phyloP scores from a whole-genome alignment of 2,888 invertebrate species.

The Pteria penguin region DNA sequence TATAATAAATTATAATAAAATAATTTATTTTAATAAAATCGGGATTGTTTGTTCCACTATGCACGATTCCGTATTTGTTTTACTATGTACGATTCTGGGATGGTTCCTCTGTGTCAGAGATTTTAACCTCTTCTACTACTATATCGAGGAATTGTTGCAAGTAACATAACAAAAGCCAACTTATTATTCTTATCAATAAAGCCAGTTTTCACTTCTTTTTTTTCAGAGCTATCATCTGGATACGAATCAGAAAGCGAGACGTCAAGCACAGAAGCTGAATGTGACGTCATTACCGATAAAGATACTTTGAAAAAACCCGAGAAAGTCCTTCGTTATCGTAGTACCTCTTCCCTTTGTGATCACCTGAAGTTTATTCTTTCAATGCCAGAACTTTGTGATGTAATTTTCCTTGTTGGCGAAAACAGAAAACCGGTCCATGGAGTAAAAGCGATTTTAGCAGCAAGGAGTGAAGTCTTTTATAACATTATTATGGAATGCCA shows the following conservation, averaged over 20 bases:
- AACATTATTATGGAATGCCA: slow-evolving; percentile 13
- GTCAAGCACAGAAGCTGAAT: not conserved
- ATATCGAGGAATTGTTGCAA: too few relatives aligned
- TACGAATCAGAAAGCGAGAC: slow-evolving; percentile 15
- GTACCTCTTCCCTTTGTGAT: slow-evolving; percentile 6
- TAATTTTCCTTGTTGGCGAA: slow-evolving; percentile 23
- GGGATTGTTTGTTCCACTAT: too few relatives aligned
- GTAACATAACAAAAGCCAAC: too few relatives aligned
- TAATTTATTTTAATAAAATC: too few relatives aligned
- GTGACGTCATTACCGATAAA: not conserved
- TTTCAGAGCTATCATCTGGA: slow-evolving; percentile 14
- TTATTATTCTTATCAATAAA: not conserved
- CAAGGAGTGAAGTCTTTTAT: slow-evolving; percentile 6
- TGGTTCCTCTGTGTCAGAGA: too few relatives aligned
- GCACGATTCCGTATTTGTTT: too few relatives aligned
- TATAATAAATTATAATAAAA: too few relatives aligned
- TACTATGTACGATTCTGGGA: too few relatives aligned
- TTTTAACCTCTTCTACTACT: too few relatives aligned
- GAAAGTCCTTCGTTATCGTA: slow-evolving; percentile 9
- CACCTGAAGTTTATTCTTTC: slow-evolving; percentile 20
- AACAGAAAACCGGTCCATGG: slow-evolving; percentile 16
- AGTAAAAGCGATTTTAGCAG: slow-evolving; percentile 13
- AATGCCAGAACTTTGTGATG: slow-evolving; percentile 26
- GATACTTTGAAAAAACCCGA: not conserved
- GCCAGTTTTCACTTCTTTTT: not conserved